A percentile compares a stretch with the other conserved stretches of the same genome.
Evolutionary conservation across 2,797 vertebrate genomes (phyloP).

Genomic region (Alectoris magna): DNA sequence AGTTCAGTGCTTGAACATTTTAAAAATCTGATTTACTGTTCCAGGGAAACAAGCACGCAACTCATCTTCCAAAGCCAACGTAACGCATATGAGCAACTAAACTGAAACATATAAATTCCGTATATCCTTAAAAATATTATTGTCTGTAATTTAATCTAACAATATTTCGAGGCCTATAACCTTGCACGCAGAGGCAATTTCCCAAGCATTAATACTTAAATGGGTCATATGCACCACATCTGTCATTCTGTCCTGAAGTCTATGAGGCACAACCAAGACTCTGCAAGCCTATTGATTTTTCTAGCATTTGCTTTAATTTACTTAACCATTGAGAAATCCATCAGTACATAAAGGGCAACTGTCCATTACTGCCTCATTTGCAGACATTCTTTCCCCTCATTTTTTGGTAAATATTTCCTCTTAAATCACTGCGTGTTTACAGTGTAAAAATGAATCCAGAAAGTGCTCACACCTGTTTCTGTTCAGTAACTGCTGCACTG

Average conservation of each 20-base stretch:
- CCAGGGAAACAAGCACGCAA: constrained; percentile 66
- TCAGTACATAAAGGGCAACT: constrained; percentile 89
- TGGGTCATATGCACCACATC: constrained; percentile 90
- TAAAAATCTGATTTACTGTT: constrained; percentile 71
- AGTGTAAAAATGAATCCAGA: constrained; percentile 89
- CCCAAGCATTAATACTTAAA: constrained; percentile 87
- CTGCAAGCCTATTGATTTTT: constrained; percentile 88
- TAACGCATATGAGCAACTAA: constrained; percentile 72
- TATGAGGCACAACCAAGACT: constrained; percentile 89
- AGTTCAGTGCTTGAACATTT: constrained; percentile 54
- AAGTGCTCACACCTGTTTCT: constrained; percentile 97
- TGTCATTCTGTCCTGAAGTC: constrained; percentile 89
- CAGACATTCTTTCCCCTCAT: constrained; percentile 77
- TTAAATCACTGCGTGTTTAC: constrained; percentile 81
- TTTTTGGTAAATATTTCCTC: constrained; percentile 82
- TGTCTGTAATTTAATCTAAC: constrained; percentile 82
- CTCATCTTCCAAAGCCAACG: constrained; percentile 79
- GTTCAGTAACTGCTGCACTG: constrained; percentile 84
- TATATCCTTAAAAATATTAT: constrained; percentile 83
- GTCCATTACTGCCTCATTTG: constrained; percentile 87
- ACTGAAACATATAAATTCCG: constrained; percentile 81
- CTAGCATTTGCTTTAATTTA: constrained; percentile 90
- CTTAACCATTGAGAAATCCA: constrained; percentile 89
- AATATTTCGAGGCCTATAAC: constrained; percentile 83
- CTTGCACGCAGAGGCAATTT: constrained; percentile 81